Evolutionary conservation across 2,797 vertebrate species (phyloP).

Genomic region (Peromyscus eremicus): DNA sequence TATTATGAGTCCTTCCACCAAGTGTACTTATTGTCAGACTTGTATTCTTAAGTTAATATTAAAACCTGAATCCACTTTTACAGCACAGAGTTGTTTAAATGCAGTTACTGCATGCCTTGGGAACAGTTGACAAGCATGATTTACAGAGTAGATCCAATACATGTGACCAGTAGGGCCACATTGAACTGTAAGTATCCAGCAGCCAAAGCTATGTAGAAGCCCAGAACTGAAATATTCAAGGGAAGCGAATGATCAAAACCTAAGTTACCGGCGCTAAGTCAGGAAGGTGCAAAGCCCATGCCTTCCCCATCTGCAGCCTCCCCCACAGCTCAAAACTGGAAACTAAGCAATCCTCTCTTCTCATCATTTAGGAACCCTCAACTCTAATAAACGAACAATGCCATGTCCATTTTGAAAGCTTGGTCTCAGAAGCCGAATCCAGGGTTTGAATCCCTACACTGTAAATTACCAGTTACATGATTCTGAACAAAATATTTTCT

Average conservation of each 20-base stretch:
- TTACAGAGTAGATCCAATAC: neutral
- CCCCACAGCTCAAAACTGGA: neutral
- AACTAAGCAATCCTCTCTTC: neutral
- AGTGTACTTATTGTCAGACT: neutral
- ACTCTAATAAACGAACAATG: neutral
- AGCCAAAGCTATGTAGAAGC: neutral
- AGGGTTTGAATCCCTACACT: neutral
- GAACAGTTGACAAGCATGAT: neutral
- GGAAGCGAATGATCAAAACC: neutral
- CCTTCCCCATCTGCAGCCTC: neutral
- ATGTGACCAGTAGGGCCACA: neutral
- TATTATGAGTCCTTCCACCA: neutral
- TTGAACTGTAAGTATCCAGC: neutral
- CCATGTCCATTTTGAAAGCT: neutral
- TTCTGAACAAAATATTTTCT: neutral
- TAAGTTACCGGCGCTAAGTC: neutral
- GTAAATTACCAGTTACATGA: neutral
- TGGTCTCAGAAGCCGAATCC: neutral
- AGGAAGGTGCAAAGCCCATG: neutral
- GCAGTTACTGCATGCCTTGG: neutral
- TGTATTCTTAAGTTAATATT: neutral
- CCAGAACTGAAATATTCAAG: neutral
- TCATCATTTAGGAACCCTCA: neutral
- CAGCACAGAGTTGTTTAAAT: neutral
- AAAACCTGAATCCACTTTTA: neutral